phyloP scores from a whole-genome alignment of 2,888 invertebrate species.

The Keiferia lycopersicella region DNA sequence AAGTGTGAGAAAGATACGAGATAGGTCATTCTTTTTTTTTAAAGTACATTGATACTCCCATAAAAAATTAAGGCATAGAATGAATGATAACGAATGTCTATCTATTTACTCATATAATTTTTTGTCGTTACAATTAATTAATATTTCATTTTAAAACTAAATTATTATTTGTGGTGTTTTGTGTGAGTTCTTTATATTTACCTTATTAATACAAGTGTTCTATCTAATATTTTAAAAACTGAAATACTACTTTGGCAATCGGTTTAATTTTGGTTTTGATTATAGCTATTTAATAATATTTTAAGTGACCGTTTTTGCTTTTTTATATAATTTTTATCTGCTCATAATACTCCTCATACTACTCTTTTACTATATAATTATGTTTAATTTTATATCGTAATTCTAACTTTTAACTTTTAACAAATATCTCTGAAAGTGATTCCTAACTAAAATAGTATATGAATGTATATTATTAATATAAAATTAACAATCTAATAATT shows the following conservation, averaged over 20 bases:
- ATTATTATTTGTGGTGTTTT: too few relatives aligned
- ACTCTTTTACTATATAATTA: background rate
- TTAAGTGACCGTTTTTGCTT: background rate
- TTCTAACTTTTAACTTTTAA: too few relatives aligned
- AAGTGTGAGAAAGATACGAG: constrained; percentile 18
- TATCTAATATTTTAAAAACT: background rate
- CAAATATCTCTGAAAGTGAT: too few relatives aligned
- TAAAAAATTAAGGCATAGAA: background rate
- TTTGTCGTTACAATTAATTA: too few relatives aligned
- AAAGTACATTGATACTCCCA: background rate
- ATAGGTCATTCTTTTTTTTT: background rate
- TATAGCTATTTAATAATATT: background rate
- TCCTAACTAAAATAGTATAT: too few relatives aligned
- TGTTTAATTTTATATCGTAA: too few relatives aligned
- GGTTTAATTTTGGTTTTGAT: background rate
- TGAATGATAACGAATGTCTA: too few relatives aligned
- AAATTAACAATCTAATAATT: background rate
- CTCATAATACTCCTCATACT: background rate
- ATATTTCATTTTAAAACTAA: too few relatives aligned
- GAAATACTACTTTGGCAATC: background rate
- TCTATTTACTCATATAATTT: too few relatives aligned
- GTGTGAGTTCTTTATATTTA: background rate
- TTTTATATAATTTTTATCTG: background rate
- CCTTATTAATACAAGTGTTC: background rate
- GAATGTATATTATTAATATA: background rate